Conservation (phyloP, 2,888 invertebrate genomes). For the Sepioteuthis lessoniana region DNA sequence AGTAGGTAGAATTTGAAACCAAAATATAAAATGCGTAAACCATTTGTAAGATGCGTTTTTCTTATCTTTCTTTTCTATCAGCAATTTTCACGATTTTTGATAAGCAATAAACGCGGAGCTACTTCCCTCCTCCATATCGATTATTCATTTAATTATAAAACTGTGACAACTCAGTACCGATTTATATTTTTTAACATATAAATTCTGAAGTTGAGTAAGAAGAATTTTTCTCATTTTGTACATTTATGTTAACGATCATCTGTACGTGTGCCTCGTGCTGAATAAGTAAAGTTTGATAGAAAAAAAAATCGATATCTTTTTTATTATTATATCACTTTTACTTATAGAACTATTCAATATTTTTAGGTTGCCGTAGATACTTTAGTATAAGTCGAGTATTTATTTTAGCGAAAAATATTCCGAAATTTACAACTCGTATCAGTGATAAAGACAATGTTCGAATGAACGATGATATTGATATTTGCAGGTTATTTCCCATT, state of each 20-base stretch:
- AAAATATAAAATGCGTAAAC: neutral
- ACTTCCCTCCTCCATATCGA: neutral
- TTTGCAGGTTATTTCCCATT: too few relatives aligned
- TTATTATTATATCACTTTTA: too few relatives aligned
- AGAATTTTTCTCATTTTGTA: neutral
- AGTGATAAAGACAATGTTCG: too few relatives aligned
- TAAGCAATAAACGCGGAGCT: neutral
- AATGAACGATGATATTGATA: too few relatives aligned
- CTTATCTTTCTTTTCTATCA: too few relatives aligned
- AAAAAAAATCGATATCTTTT: too few relatives aligned
- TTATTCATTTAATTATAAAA: neutral
- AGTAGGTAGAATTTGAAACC: neutral
- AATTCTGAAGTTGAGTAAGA: neutral
- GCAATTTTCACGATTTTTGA: neutral
- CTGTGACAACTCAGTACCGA: neutral
- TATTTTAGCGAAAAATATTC: too few relatives aligned
- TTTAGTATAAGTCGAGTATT: too few relatives aligned
- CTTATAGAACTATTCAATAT: too few relatives aligned
- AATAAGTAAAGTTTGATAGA: too few relatives aligned
- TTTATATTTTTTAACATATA: neutral
- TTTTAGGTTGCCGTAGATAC: too few relatives aligned
- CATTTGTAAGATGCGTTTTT: neutral
- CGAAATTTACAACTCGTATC: too few relatives aligned
- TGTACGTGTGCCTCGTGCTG: neutral
- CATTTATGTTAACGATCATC: neutral